phyloP scores from a whole-genome alignment of 2,113 vertebrate species.

The Seriola quinqueradiata region DNA sequence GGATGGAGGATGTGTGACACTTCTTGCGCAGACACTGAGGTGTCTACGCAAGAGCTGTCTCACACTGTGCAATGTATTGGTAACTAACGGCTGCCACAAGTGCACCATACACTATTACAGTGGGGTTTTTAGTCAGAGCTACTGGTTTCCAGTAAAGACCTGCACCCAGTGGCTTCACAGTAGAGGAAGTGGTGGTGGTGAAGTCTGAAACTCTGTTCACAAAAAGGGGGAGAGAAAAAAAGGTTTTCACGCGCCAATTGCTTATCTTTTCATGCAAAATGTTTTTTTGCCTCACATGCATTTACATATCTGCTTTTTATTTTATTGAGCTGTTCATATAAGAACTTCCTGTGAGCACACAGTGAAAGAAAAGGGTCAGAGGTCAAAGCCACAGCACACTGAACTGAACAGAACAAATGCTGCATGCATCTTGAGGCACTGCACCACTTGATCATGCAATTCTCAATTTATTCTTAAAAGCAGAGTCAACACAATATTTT shows the following conservation, averaged over 20 bases:
- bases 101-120: conserved; percentile 35
- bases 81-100: conserved; percentile 47
- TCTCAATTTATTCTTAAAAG: background rate
- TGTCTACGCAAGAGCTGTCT: conserved; percentile 49
- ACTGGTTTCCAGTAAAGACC: conserved; percentile 82
- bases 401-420: fast-evolving
- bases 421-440: background rate
- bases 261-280: conserved; percentile 55
- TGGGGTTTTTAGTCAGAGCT: conserved; percentile 76
- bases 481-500: background rate
- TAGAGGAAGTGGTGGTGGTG: conserved; percentile 81
- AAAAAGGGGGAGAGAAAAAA: conserved; percentile 46
- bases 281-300: background rate
- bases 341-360: conserved; percentile 9
- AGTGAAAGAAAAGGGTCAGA: background rate
- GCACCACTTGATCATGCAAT: background rate
- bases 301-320: conserved; percentile 44
- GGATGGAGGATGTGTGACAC: conserved; percentile 42
- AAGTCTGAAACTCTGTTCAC: conserved; percentile 68
- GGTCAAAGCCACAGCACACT: conserved; percentile 1
- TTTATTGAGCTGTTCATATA: background rate
- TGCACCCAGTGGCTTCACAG: conserved; percentile 67
- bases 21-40: conserved; percentile 18
- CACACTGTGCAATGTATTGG: conserved; percentile 8
- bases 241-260: conserved; percentile 7